These are phyloP conservation scores for Drosophila borborema DNA, from an alignment of 2,888 invertebrate genomes.

Conservation along the genomic window DNA sequence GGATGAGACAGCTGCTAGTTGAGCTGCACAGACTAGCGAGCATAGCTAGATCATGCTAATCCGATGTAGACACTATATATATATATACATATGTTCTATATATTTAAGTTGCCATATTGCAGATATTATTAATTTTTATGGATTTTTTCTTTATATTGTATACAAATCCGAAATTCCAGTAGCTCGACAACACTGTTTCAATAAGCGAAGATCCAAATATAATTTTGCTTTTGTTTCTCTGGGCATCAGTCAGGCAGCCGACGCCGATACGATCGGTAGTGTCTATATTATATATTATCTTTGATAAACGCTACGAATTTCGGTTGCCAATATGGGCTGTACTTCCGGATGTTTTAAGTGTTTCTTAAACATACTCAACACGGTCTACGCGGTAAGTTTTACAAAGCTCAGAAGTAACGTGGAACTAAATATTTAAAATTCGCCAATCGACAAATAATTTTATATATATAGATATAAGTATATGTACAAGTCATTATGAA, in stretches of 20 bases:
- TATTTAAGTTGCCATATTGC: neutral
- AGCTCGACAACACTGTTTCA: slow-evolving; percentile 48
- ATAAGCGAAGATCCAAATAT: slow-evolving; percentile 7
- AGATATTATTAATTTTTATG: neutral
- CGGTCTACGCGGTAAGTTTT: slow-evolving; percentile 72
- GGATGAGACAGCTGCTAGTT: neutral
- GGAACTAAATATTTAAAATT: neutral
- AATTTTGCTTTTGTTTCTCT: neutral
- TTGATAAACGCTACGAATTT: neutral
- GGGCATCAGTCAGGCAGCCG: slow-evolving; percentile 31
- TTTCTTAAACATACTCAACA: slow-evolving; percentile 70
- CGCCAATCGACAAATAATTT: neutral
- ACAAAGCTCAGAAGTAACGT: neutral
- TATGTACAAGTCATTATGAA: neutral
- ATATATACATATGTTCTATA: neutral
- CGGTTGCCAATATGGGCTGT: slow-evolving; percentile 69
- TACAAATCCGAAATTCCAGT: slow-evolving; percentile 24
- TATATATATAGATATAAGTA: neutral
- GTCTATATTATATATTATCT: slow-evolving; percentile 8
- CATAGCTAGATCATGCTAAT: neutral
- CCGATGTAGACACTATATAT: neutral
- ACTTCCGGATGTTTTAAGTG: slow-evolving; percentile 75
- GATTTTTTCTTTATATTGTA: neutral
- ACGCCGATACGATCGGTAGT: slow-evolving; percentile 40
- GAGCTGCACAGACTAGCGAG: neutral